These are phyloP conservation scores for Rousettus leschenaultii DNA, from an alignment of 2,113 vertebrate genomes.

Conservation along the genomic window DNA sequence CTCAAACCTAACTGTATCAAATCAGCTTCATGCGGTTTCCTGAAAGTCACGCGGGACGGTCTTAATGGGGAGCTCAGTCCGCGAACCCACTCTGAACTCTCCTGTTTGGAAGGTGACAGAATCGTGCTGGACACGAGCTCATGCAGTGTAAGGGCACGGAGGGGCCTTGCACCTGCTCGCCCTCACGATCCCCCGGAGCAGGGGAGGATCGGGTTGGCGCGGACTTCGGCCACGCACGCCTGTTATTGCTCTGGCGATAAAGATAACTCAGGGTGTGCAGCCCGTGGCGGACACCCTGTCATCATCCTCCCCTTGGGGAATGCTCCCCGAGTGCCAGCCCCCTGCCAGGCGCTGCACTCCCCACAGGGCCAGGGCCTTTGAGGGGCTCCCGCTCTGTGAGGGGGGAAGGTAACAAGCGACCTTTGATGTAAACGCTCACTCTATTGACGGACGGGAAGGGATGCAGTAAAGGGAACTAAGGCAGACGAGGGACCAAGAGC, in stretches of 20 bases:
- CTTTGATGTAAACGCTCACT: too few species aligned
- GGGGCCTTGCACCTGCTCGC: not conserved
- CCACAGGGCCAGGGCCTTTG: rapidly evolving
- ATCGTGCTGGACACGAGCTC: rapidly evolving
- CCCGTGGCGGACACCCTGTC: not conserved
- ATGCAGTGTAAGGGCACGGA: rapidly evolving
- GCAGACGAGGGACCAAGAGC: rapidly evolving
- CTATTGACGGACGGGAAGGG: rapidly evolving
- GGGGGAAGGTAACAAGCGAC: not conserved
- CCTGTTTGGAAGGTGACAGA: not conserved
- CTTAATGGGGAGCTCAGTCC: too few species aligned
- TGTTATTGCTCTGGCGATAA: rapidly evolving
- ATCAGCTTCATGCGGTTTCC: not conserved
- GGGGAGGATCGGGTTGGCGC: not conserved
- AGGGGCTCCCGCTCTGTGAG: rapidly evolving
- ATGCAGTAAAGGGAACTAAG: not conserved
- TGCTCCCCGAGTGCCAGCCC: rapidly evolving
- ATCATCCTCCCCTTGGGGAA: rapidly evolving
- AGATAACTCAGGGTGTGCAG: rapidly evolving
- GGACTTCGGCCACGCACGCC: rapidly evolving
- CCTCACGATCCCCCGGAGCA: rapidly evolving
- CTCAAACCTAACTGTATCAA: rapidly evolving
- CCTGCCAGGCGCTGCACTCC: rapidly evolving
- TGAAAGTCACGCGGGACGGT: not conserved
- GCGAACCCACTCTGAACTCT: rapidly evolving